A percentile compares a stretch with the other conserved stretches of the same genome.
Evolutionary conservation across 2,797 vertebrate species (phyloP).

Genomic region (Lindbergichthys nudifrons): DNA sequence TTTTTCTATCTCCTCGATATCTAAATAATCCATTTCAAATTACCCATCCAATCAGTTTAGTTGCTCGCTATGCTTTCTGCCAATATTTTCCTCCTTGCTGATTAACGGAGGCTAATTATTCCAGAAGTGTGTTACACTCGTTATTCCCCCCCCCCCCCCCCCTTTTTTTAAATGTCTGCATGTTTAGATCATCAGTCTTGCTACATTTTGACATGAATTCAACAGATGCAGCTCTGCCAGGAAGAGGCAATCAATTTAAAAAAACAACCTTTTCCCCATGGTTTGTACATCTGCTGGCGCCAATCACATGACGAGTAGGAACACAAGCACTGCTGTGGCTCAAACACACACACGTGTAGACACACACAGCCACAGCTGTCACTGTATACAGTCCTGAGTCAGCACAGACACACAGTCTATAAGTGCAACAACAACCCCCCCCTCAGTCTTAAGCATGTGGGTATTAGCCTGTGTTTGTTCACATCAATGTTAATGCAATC

Average conservation of each 20-base stretch:
- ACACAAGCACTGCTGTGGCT: slow-evolving; percentile 46
- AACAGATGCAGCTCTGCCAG: slow-evolving; percentile 22
- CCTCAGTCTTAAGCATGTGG: slow-evolving; percentile 30
- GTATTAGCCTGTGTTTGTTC: slow-evolving; percentile 65
- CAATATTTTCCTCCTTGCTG: slow-evolving; percentile 54
- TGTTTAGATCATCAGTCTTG: slow-evolving; percentile 26
- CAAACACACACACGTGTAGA: slow-evolving; percentile 38
- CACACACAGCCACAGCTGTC: slow-evolving; percentile 63
- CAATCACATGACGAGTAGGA: slow-evolving; percentile 47
- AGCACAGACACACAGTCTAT: slow-evolving; percentile 50
- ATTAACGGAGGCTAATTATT: slow-evolving; percentile 62
- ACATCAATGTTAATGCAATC: slow-evolving; percentile 78
- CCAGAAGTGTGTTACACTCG: slow-evolving; percentile 45
- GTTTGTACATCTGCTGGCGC: slow-evolving; percentile 55
- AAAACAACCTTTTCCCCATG: not conserved
- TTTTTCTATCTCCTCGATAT: slow-evolving; percentile 31
- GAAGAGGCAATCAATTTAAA: not conserved
- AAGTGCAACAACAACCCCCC: slow-evolving; percentile 47
- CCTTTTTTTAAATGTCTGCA: slow-evolving; percentile 3
- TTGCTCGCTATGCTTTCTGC: slow-evolving; percentile 49
- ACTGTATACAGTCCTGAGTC: slow-evolving; percentile 66
- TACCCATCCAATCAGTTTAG: slow-evolving; percentile 60
- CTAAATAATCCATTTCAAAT: slow-evolving; percentile 60
- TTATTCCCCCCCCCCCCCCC: slow-evolving; percentile 25
- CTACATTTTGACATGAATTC: slow-evolving; percentile 7